Evolutionary conservation across 2,888 invertebrate genomes (phyloP), one percentile per base, ranked within the genome.

Genomic region (Halictus ligatus): DNA sequence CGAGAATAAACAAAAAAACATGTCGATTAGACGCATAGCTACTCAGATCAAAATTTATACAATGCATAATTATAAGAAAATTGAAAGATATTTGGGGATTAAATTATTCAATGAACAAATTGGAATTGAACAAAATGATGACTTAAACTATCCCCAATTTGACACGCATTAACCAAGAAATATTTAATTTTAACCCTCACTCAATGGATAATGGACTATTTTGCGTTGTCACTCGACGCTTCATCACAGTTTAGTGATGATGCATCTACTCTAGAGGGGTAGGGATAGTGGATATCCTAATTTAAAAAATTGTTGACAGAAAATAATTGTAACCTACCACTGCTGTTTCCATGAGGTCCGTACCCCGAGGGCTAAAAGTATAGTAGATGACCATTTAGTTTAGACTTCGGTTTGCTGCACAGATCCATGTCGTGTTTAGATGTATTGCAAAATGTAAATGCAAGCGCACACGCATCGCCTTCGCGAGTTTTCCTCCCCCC

Each of bases 381-480:
- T 3, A 46, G 12, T 12, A n/a, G 58, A 58, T 5, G 8, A 18
- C 3, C 8, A 64, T 35, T 67, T 3, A 15, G 21, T 54, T 73
- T 58, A n/a, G 21, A 48, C 21, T 43, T 0, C 12, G 40, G 29
- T 73, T 81, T 25, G 15, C 13, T 21, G 64, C 29, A 71, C 50
- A 35, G 29, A 40, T 58, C 73, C 25, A 46, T 76, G 78, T 80
- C 21, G 77, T 67, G 58, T 67, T 86, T 83, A 80, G 50, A 75
- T 73, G 77, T 73, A 75, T 81, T 84, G 60, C 72, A 75, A 84
- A 80, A 75, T 72, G 60, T 48, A 72, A 46, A 40, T 29, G 15
- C 10, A 64, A 29, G 50, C 54, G 40, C 40, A 76, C 71, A 69
- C 48, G 29, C 15, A 72, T 40, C 60, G 73, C 72, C 79, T 69